Base-by-base conservation (phyloP, 2,888 invertebrate species). In the Allacma fusca region DNA sequence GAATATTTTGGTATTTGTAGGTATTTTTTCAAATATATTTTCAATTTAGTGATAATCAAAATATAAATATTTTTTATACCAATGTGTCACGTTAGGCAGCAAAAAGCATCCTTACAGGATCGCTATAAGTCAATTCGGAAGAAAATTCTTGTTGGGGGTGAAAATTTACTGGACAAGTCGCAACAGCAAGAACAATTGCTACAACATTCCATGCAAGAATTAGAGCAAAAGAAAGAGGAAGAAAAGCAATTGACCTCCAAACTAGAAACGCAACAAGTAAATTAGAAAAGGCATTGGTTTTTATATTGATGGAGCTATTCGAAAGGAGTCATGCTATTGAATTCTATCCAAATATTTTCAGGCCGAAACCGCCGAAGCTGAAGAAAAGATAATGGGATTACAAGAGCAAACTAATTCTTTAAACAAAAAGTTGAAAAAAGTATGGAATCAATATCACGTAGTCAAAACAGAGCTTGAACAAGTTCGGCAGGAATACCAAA, bases 61-160 rank as follows among this genome's bases (percentile, higher is more conserved):
- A n/a, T n/a, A n/a, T n/a, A n/a, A n/a, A n/a, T n/a, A n/a, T n/a
- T n/a, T n/a, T n/a, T n/a, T n/a, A n/a, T n/a, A n/a, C n/a, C n/a
- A n/a, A n/a, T n/a, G n/a, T n/a, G n/a, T 19, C 21, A 21, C 23
- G 64, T 0, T 43, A 80, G 80, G 68, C 80, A 78, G 50, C 76
- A 80, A 68, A 81, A 81, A 28, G 24, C 65, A n/a, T 59, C 62
- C 0, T 67, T 83, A 13, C 78, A 93, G 80, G 91, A 92, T 72
- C 86, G 98, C 5, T 90, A 93, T 78, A 92, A 94, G 79, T 97
- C 97, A 86, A 91, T 99, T 77, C 91, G 92, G 80, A 93, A 93
- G 9, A 98, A 97, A 87, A 96, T 99, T 76, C 90, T 99, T 26
- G 95, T 98, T 0, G 99, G 99, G 0, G 99, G 99, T 0, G 98